These are phyloP conservation scores for Hydrocynus forskahlii DNA, from an alignment of 2,797 vertebrate species.

Conservation along the genomic window DNA sequence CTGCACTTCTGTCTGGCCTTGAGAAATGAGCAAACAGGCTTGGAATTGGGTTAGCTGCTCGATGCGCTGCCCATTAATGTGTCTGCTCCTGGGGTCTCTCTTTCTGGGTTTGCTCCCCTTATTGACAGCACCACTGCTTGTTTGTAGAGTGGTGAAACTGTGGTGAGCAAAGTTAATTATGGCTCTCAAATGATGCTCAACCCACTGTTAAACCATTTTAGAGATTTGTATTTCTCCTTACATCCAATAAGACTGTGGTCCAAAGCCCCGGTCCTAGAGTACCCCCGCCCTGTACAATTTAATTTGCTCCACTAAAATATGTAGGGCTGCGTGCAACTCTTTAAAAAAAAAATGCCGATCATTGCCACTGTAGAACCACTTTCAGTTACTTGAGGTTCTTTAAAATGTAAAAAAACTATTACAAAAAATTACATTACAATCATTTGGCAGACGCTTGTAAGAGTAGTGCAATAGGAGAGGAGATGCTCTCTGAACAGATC, in stretches of 20 bases:
- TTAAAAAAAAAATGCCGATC: too few species aligned
- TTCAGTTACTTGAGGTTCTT: too few species aligned
- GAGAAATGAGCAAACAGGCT: constrained; percentile 49
- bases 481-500: too few species aligned
- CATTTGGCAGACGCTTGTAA: too few species aligned
- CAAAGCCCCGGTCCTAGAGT: background rate
- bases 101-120: constrained; percentile 49
- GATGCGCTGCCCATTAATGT: constrained; percentile 18
- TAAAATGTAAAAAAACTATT: too few species aligned
- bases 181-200: constrained; percentile 49
- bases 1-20: constrained; percentile 46
- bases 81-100: constrained; percentile 24
- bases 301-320: background rate
- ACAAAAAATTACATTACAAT: too few species aligned
- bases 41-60: constrained; percentile 39
- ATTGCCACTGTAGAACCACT: too few species aligned
- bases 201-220: background rate
- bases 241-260: background rate
- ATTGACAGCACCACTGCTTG: constrained; percentile 52
- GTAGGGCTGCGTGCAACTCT: too few species aligned
- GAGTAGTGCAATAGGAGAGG: too few species aligned
- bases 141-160: constrained; percentile 54
- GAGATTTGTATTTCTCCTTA: background rate
- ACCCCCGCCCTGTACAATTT: background rate
- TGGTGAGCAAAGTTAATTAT: constrained; percentile 66